phyloP scores from a whole-genome alignment of 1,140 invertebrate species.

The Aphis gossypii region DNA sequence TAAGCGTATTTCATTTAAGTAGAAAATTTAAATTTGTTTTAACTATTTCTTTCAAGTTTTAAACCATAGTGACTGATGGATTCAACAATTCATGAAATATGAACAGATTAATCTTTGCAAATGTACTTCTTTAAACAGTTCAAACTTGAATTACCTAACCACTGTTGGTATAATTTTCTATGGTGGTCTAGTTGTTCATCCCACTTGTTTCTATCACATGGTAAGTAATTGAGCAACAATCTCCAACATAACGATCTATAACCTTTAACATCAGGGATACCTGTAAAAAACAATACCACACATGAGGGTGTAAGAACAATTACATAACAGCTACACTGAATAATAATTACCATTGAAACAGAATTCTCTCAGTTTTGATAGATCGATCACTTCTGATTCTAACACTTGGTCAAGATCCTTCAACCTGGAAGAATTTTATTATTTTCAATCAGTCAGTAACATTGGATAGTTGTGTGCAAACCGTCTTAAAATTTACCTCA shows the following conservation, averaged over 20 bases:
- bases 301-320: neutral
- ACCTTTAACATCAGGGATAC: slow-evolving; percentile 82
- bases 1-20: too few species aligned
- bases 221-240: slow-evolving; percentile 83
- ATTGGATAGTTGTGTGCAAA: neutral
- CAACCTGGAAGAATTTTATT: slow-evolving; percentile 68
- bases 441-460: neutral
- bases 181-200: slow-evolving; percentile 73
- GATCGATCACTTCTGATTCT: slow-evolving; percentile 73
- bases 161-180: slow-evolving; percentile 80
- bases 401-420: slow-evolving; percentile 78
- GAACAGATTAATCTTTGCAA: too few species aligned
- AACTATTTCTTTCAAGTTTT: too few species aligned
- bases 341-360: slow-evolving; percentile 76
- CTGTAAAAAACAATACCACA: slow-evolving; percentile 65
- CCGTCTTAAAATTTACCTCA: slow-evolving; percentile 25
- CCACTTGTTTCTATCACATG: slow-evolving; percentile 72
- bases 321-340: neutral
- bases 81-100: too few species aligned
- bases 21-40: too few species aligned
- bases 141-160: slow-evolving; percentile 72
- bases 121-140: neutral
- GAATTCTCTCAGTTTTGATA: slow-evolving; percentile 71
- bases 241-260: slow-evolving; percentile 82
- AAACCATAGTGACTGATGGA: too few species aligned